These are phyloP conservation scores for Piezodorus guildinii DNA, from an alignment of 1,140 invertebrate species.

Conservation along the genomic window DNA sequence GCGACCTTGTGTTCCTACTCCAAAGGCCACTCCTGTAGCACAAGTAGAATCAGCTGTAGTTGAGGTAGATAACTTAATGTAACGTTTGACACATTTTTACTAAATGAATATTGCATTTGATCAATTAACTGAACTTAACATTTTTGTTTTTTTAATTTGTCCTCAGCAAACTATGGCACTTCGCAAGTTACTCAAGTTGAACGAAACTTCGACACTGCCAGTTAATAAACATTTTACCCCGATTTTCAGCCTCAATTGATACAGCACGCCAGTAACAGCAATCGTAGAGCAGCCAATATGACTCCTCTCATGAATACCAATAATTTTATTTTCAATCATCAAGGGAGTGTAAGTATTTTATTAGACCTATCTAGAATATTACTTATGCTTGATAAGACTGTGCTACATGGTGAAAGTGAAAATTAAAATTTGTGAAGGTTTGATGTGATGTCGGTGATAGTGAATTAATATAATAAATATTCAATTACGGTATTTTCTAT, in stretches of 20 bases:
- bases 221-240: not conserved
- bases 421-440: no score
- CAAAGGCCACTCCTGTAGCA: not conserved
- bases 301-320: not conserved
- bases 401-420: no score
- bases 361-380: not conserved
- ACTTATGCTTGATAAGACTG: no score
- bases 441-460: no score
- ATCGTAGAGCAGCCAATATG: not conserved
- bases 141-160: not conserved
- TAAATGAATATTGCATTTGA: not conserved
- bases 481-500: no score
- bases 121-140: not conserved
- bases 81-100: not conserved
- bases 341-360: not conserved
- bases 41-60: not conserved
- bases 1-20: not conserved
- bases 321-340: no score
- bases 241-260: not conserved
- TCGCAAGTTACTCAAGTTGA: not conserved
- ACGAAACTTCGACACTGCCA: not conserved
- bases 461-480: no score
- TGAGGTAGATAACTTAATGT: not conserved
- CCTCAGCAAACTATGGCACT: conserved; percentile 3
- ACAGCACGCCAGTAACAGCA: not conserved